Evolutionary conservation across 2,113 vertebrate genomes (phyloP), one percentile per base, ranked within the genome.

Genomic region (Halcyon malimbica): DNA sequence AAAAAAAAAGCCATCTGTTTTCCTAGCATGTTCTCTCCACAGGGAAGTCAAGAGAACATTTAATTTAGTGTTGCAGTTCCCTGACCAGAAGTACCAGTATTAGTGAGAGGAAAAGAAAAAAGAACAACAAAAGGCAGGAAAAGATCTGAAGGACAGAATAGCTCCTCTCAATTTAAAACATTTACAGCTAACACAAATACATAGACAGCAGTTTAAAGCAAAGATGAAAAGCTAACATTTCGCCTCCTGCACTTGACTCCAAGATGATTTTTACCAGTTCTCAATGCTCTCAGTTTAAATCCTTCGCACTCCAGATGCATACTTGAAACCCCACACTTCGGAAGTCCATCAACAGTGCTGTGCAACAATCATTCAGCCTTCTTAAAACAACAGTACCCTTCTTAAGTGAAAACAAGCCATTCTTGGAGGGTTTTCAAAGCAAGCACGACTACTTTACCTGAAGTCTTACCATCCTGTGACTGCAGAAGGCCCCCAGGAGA

Each of bases 1-100:
- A 18, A 10, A 68, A 70, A 76, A 60, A 7, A 54, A 8, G 50
- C 93, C 96, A 97, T 96, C 96, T 96, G 96, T 89, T 95, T 92
- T 87, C 56, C 60, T 92, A 80, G 95, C 76, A 89, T 68, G 77
- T 78, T 87, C 83, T 81, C 83, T 81, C 80, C 80, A 78, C 60
- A 75, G 83, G 48, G 80, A 94, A 94, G 93, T 71, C 91, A 96
- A 74, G 41, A 71, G 42, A 93, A 86, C 94, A 94, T 86, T 94
- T 95, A 86, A 96, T 96, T 94, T 75, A 70, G 73, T 6, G 18
- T 87, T 93, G 89, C 73, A 81, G 76, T 59, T 91, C 91, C 77
- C 62, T 71, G 76, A 84, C 78, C 54, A 90, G 76, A 94, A 56
- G 44, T 83, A 88, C 33, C 42, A 75, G 76, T 56, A 93, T 75